A percentile compares a stretch with the other conserved stretches of the same genome.
Evolutionary conservation across 92 coral and sea anemone species (phyloP).

Genomic region (Porites cylindrica): DNA sequence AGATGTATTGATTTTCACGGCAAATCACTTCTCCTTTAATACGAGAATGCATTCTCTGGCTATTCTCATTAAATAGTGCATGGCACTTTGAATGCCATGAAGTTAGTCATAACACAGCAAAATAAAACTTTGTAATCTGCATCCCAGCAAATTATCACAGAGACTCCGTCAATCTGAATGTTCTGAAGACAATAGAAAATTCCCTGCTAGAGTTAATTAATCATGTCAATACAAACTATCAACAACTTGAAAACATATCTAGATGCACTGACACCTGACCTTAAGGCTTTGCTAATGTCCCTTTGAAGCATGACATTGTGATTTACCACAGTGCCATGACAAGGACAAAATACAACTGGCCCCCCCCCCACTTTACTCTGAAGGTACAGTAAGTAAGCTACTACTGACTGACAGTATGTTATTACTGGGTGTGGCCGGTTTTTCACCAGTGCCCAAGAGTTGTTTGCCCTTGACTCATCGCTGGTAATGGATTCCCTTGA

Average conservation of each 20-base stretch:
- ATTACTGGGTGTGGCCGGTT: too few relatives aligned
- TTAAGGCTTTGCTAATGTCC: not conserved
- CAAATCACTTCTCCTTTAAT: not conserved
- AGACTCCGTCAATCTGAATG: not conserved
- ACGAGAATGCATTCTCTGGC: slow-evolving; percentile 3
- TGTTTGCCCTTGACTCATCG: slow-evolving; percentile 50
- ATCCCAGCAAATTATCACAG: not conserved
- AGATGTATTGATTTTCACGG: not conserved
- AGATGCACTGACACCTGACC: not conserved
- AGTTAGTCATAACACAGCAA: not conserved
- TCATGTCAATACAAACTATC: slow-evolving; percentile 29
- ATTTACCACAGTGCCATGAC: not conserved
- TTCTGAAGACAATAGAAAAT: slow-evolving; percentile 1
- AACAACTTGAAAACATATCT: not conserved
- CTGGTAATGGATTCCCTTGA: slow-evolving; percentile 69
- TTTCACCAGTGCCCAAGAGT: slow-evolving; percentile 38
- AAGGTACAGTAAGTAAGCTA: not conserved
- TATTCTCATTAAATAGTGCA: slow-evolving; percentile 21
- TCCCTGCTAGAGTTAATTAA: not conserved
- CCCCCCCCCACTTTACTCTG: not conserved
- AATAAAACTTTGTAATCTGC: slow-evolving; percentile 13
- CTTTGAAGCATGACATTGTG: not conserved
- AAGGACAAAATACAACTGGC: not conserved
- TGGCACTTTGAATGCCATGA: slow-evolving; percentile 1
- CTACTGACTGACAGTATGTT: not conserved